Conservation (phyloP, 2,797 vertebrate species). For the Pseudochromis fuscus region DNA sequence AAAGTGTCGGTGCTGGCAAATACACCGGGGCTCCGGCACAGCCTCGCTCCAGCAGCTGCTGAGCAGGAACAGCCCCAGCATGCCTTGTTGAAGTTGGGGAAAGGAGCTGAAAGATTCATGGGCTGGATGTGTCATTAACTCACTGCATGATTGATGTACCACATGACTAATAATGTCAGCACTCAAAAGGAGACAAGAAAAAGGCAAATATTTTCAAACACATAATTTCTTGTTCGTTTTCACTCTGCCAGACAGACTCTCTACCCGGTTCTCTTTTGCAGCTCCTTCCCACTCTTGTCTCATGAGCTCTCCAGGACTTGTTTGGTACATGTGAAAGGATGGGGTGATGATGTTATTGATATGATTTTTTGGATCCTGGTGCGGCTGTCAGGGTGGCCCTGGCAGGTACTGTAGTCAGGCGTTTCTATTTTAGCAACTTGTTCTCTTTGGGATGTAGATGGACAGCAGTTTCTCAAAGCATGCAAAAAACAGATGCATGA, state of each 20-base stretch:
- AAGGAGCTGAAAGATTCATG: conserved; percentile 84
- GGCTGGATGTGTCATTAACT: conserved; percentile 86
- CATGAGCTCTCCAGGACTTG: conserved; percentile 47
- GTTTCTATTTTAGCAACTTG: not conserved
- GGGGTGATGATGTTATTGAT: conserved; percentile 43
- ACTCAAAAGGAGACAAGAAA: conserved; percentile 80
- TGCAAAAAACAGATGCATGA: not conserved
- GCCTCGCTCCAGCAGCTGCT: conserved; percentile 81
- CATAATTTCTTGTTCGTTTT: conserved; percentile 58
- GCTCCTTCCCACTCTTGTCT: conserved; percentile 32
- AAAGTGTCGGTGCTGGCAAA: conserved; percentile 81
- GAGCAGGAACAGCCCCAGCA: conserved; percentile 82
- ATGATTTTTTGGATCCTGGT: conserved; percentile 18
- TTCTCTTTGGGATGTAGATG: not conserved
- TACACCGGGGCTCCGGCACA: conserved; percentile 62
- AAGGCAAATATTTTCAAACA: conserved; percentile 77
- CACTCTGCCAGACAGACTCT: conserved; percentile 36
- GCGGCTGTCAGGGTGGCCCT: conserved; percentile 36
- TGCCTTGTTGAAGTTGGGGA: conserved; percentile 72
- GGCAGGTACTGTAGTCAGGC: conserved; percentile 19
- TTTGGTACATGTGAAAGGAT: conserved; percentile 45
- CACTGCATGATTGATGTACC: conserved; percentile 86
- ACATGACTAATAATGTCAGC: conserved; percentile 82
- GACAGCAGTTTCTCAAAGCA: not conserved
- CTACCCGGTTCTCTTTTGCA: conserved; percentile 21